Evolutionary conservation across 2,888 invertebrate species (phyloP), one percentile per base, ranked within the genome.

Genomic region (Aquatica leii): DNA sequence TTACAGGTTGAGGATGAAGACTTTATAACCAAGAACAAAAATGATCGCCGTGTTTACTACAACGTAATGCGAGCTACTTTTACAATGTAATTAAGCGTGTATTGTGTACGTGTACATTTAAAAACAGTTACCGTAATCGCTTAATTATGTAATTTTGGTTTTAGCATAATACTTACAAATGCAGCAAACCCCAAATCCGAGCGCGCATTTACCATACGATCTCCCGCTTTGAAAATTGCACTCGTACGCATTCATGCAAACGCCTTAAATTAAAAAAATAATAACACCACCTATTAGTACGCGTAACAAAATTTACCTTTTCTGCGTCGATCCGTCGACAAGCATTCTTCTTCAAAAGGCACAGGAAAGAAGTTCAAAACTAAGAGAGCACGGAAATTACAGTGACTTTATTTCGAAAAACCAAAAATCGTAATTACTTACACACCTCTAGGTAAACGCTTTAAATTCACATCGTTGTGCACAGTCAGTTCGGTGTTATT

Each of bases 171-270:
- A 90, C 92, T 88, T 80, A 93, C 93, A 93, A 57, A 93, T 87
- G 80, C 94, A 94, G 77, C 94, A 94, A 8, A 93, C 93, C 0
- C 94, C 94, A 68, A 94, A 91, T 6, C 94, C 93, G 66, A 91
- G 86, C 0, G 93, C 93, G 75, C 94, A 94, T 72, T 89, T 88
- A 0, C 94, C 94, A 35, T 87, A 86, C 0, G 93, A 88, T 70
- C 82, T 80, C n/a, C 87, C 87, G 57, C 89, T 88, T 73, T 92
- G 86, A 74, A 91, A 89, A 9, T 90, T 85, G 72, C 94, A 94
- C 80, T 93, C 93, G 81, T 94, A 94, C 14, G 91, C 88, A 82
- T 94, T 94, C 82, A 93, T 87, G 80, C 94, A 94, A 74, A 90
- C 86, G 58, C 94, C 94, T 72, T 84, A 35, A 59, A 51, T 35